Evolutionary conservation across 2,888 invertebrate genomes (phyloP), one percentile per base, ranked within the genome.

Genomic region (Phengaris alcon): DNA sequence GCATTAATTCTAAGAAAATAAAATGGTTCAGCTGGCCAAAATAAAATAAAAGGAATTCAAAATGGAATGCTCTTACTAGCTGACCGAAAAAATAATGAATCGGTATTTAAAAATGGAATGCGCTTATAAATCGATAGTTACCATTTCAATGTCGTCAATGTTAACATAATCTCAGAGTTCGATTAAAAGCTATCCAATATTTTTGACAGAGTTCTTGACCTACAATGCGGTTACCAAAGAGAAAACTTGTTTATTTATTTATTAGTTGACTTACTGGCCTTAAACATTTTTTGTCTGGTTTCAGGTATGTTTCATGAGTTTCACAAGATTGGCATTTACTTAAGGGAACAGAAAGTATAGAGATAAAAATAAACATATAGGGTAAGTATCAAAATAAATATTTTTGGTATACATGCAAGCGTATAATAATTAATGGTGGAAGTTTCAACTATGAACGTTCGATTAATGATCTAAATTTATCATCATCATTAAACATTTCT

Each of bases 171-270:
- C 64, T 35, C 35, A 5, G 64, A 15, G 59, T 59, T 64, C 8
- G 72, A 15, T 69, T 52, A 72, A 51, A 54, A 15, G 72, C 54
- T 72, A 72, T 72, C 35, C 72, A 72, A 72, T 70, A 52, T 68
- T 73, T 73, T 59, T 72, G 75, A 69, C 68, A 57, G 9, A 64
- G 78, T 52, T 77, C 77, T 78, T 78, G 78, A 78, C 77, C 77
- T 69, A 73, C 13, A 77, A 72, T 72, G 35, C 4, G 51, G 51
- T 72, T 72, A 72, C 72, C 22, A 54, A 72, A 72, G 72, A 52
- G 72, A 54, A 51, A 72, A 72, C 72, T 52, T 72, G 72, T 72
- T 72, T 72, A 51, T 70, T 15, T 48, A 69, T 69, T 70, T 72
- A 72, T 72, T 52, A 6, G 35, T 72, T 72, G 15, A 35, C 35